phyloP scores from a whole-genome alignment of 2,888 invertebrate species.

The Himalopsyche kuldschensis region DNA sequence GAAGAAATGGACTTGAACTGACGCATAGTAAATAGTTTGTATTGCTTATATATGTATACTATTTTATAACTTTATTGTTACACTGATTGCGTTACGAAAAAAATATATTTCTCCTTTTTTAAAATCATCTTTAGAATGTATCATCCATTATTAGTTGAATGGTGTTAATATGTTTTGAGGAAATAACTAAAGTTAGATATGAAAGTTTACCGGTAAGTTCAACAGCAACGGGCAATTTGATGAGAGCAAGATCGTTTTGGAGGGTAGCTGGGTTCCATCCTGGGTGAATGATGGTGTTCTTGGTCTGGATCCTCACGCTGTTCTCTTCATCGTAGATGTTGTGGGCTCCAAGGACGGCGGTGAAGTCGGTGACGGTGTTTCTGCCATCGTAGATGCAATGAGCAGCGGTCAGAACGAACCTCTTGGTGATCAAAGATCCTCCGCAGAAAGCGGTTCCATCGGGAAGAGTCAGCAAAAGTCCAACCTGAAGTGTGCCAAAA shows the following conservation, averaged over 20 bases:
- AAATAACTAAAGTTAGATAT: not conserved
- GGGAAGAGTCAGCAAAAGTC: conserved; percentile 27
- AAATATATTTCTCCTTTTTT: too few relatives aligned
- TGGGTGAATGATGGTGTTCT: conserved; percentile 47
- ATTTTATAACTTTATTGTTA: too few relatives aligned
- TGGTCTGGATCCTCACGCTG: conserved; percentile 42
- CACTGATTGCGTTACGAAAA: too few relatives aligned
- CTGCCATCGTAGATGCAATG: conserved; percentile 42
- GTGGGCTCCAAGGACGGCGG: conserved; percentile 35
- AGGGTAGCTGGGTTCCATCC: conserved; percentile 44
- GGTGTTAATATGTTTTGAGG: not conserved
- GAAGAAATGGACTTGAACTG: too few relatives aligned
- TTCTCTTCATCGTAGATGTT: conserved; percentile 44
- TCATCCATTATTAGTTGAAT: not conserved
- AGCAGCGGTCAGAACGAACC: conserved; percentile 44
- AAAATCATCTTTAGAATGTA: too few relatives aligned
- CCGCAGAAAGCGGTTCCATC: conserved; percentile 44
- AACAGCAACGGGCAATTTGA: conserved; percentile 48
- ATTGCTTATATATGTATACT: too few relatives aligned
- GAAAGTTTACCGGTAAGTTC: conserved; percentile 45
- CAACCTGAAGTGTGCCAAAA: conserved; percentile 18
- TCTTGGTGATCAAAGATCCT: conserved; percentile 42
- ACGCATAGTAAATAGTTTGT: too few relatives aligned
- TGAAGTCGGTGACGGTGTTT: conserved; percentile 18
- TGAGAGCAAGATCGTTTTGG: conserved; percentile 52